A percentile compares a stretch with the other conserved stretches of the same genome.
phyloP scores from a whole-genome alignment of 2,113 vertebrate species.

The Brachypteracias leptosomus region DNA sequence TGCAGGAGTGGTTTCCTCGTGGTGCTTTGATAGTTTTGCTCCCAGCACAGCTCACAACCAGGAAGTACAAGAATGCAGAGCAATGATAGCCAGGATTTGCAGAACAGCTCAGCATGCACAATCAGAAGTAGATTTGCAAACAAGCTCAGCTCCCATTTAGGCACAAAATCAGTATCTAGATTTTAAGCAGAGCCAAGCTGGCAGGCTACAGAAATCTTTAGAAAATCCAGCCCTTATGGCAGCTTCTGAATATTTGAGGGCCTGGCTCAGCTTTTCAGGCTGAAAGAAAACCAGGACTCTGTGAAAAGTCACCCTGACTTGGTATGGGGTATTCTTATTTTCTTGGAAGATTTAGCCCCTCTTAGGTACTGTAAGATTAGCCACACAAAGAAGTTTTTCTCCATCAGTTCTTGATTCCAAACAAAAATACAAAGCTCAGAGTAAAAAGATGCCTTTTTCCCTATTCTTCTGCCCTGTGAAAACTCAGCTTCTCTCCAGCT shows the following conservation, averaged over 20 bases:
- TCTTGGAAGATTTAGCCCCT: neutral
- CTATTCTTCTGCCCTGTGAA: neutral
- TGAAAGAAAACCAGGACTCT: neutral
- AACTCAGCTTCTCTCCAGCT: neutral
- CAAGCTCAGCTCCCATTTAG: conserved; percentile 46
- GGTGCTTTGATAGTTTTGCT: conserved; percentile 64
- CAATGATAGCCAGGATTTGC: conserved; percentile 51
- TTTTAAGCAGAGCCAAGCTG: neutral
- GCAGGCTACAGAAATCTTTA: neutral
- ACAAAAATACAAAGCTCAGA: neutral
- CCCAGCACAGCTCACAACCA: conserved; percentile 52
- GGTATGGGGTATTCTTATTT: neutral
- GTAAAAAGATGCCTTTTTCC: neutral
- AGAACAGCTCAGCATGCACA: conserved; percentile 29
- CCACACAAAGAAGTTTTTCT: neutral
- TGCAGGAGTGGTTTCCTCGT: conserved; percentile 60
- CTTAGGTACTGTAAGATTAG: neutral
- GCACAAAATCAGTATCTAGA: conserved; percentile 19
- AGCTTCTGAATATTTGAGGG: neutral
- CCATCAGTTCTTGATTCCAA: neutral
- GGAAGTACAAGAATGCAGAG: conserved; percentile 54
- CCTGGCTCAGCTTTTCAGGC: neutral
- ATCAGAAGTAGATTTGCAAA: conserved; percentile 39
- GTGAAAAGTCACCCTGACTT: neutral
- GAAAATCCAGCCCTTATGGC: neutral